Evolutionary conservation across 1,140 invertebrate species (phyloP).

Genomic region (Acyrthosiphon pisum): DNA sequence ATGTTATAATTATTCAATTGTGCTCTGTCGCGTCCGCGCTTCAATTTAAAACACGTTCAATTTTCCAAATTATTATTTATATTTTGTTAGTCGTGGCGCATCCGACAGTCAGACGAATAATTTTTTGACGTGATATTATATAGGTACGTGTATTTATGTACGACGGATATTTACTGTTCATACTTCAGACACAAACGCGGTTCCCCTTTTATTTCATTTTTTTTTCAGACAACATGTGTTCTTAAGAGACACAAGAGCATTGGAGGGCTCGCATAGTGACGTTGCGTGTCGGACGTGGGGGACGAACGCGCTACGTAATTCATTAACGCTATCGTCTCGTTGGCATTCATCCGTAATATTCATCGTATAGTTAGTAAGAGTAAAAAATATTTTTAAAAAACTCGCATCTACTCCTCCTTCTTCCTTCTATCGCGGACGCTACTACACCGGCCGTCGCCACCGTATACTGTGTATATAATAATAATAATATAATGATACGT

Average conservation of each 20-base stretch:
- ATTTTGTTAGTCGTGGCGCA: not conserved
- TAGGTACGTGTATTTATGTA: not conserved
- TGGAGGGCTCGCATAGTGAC: not conserved
- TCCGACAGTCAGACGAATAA: not conserved
- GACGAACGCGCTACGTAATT: constrained; percentile 48
- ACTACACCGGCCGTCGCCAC: not conserved
- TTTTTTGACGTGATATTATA: constrained; percentile 11
- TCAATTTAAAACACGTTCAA: constrained; percentile 18
- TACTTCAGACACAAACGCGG: not conserved
- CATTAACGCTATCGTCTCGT: constrained; percentile 52
- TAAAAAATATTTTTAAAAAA: constrained; percentile 21
- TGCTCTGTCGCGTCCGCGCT: not conserved
- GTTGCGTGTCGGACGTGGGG: constrained; percentile 17
- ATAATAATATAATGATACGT: not conserved
- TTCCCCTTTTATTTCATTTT: not conserved
- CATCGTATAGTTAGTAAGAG: not conserved
- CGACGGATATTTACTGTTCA: not conserved
- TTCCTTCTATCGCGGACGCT: not conserved
- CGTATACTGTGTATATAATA: not conserved
- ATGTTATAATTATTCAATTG: constrained; percentile 42
- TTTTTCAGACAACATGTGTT: constrained; percentile 51
- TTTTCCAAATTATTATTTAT: constrained; percentile 32
- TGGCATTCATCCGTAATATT: constrained; percentile 32
- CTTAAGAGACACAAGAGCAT: constrained; percentile 31
- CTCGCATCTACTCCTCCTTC: not conserved